Evolutionary conservation across 2,113 vertebrate genomes (phyloP), one percentile per base, ranked within the genome.

Genomic region (Dendropsophus ebraccatus): DNA sequence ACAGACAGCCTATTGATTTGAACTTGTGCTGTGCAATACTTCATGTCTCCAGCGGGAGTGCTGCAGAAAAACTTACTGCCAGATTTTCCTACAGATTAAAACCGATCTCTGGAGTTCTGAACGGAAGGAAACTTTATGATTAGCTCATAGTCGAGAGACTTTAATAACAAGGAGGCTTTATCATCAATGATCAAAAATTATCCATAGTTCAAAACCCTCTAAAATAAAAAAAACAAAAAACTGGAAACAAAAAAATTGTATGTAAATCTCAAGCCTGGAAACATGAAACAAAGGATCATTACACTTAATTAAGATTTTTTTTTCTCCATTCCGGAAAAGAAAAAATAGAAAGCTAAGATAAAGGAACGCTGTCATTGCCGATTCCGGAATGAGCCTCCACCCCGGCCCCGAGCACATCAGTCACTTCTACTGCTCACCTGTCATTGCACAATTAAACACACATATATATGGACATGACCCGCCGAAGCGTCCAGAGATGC

Each of bases 391-490:
- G n/a, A 60, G 54, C 77, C 19, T 23, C 54, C 52, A 41, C 37
- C 77, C 56, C 9, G 21, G 62, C 60, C 16, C 14, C 30, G 14
- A 32, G 41, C 25, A 11, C 58, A 45, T 37, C 23, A n/a, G 47
- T 72, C 47, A 65, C 14, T 41, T 56, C 60, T 49, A 19, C 37
- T 12, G n/a, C 45, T 50, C 37, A 82, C 62, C 60, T 50, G 80
- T 69, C 80, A 69, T 5, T 14, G 23, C 12, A 69, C 49, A 82
- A 67, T 69, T 83, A 83, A 54, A 56, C 19, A 79, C 56, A 80
- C 6, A 80, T 35, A 58, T 58, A 58, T 37, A 32, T 21, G 45
- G 60, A 25, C 37, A 28, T 70, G 58, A 62, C 58, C 79, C 13
- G 49, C 69, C 16, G 25, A 62, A 17, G 47, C 35, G 73, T 32